A percentile compares a stretch with the other conserved stretches of the same genome.
These are phyloP conservation scores for Alaudala cheleensis DNA, from an alignment of 2,113 vertebrate species.

Conservation along the genomic window DNA sequence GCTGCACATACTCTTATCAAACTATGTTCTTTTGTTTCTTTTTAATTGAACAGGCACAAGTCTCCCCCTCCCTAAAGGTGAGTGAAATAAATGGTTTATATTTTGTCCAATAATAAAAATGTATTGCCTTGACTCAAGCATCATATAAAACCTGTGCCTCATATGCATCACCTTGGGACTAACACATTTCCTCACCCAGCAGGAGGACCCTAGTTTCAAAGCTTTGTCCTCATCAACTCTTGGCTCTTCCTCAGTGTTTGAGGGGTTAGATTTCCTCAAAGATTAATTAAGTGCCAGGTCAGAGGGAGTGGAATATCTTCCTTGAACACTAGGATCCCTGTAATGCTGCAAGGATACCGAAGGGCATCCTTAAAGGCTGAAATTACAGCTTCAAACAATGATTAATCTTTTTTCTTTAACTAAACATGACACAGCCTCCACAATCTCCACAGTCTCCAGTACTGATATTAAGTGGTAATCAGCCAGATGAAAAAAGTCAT, in stretches of 20 bases:
- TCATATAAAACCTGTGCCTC: neutral
- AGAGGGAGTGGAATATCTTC: neutral
- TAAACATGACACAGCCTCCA: neutral
- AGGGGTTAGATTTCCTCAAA: neutral
- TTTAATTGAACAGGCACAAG: neutral
- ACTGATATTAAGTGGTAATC: neutral
- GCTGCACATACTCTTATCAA: neutral
- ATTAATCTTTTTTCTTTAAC: neutral
- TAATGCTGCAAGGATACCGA: neutral
- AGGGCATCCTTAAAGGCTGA: neutral
- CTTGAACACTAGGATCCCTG: neutral
- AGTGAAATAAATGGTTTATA: neutral
- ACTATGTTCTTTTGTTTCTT: neutral
- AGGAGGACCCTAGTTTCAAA: neutral
- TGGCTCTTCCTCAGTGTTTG: neutral
- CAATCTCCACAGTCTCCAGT: neutral
- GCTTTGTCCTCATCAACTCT: neutral
- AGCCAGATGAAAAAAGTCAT: neutral
- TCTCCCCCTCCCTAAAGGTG: neutral
- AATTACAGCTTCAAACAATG: neutral
- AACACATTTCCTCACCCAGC: neutral
- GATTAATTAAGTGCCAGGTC: constrained; percentile 15
- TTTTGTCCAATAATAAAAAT: neutral
- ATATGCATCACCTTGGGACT: neutral
- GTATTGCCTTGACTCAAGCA: neutral